Evolutionary conservation across 2,113 vertebrate species (phyloP).

Genomic region (Stigmatopora argus): DNA sequence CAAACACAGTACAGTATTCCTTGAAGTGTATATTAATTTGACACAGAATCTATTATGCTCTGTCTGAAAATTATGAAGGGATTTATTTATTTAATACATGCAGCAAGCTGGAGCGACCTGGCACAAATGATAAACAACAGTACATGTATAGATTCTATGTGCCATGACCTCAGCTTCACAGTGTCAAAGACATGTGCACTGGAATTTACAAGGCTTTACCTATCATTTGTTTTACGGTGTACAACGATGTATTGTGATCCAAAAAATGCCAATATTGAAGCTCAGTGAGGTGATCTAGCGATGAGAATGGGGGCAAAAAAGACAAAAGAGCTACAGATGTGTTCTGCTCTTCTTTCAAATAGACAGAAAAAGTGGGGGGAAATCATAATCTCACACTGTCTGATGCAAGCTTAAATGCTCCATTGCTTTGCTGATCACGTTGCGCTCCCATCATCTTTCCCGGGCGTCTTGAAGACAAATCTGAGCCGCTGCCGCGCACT

Average conservation of each 20-base stretch:
- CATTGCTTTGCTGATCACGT: slow-evolving; percentile 78
- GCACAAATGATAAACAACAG: too few relatives aligned
- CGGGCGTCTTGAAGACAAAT: slow-evolving; percentile 70
- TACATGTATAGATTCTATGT: slow-evolving; percentile 24
- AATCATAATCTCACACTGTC: slow-evolving; percentile 72
- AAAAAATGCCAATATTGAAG: slow-evolving; percentile 66
- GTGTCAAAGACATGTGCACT: slow-evolving; percentile 48
- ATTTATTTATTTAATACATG: too few relatives aligned
- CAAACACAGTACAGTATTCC: too few relatives aligned
- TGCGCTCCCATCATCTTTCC: slow-evolving; percentile 72
- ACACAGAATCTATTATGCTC: too few relatives aligned
- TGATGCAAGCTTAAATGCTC: slow-evolving; percentile 76
- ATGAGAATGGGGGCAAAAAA: slow-evolving; percentile 25
- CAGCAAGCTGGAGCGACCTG: too few relatives aligned
- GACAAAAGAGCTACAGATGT: slow-evolving; percentile 53
- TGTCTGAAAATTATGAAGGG: too few relatives aligned
- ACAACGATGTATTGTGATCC: slow-evolving; percentile 60
- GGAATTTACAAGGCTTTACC: slow-evolving; percentile 61
- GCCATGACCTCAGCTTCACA: slow-evolving; percentile 32
- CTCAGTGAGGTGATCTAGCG: slow-evolving; percentile 55
- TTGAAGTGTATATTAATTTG: neutral
- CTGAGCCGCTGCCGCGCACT: slow-evolving; percentile 60
- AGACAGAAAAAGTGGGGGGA: slow-evolving; percentile 52
- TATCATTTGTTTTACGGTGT: slow-evolving; percentile 61
- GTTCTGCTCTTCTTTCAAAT: slow-evolving; percentile 44